Percentiles rank a stretch among this genome's conserved stretches.
phyloP scores from a whole-genome alignment of 53 echinoderm and acorn worm genomes.

The Apostichopus leukothele region DNA sequence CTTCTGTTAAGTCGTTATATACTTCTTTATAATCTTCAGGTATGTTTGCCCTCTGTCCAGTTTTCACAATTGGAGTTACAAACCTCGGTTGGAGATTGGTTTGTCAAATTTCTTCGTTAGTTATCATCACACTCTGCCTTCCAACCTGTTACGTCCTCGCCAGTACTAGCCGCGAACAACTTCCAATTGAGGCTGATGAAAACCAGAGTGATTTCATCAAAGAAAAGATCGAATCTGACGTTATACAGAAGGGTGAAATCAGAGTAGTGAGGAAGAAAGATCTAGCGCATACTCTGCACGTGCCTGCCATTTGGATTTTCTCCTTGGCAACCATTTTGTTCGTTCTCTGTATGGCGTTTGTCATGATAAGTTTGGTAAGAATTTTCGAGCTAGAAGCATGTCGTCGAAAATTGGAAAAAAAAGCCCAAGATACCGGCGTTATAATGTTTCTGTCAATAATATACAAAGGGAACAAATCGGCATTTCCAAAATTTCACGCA shows the following conservation, averaged over 20 bases:
- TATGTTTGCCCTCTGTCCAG: slow-evolving; percentile 16
- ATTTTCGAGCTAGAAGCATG: not conserved
- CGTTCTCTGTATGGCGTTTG: slow-evolving; percentile 15
- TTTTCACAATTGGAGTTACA: slow-evolving; percentile 2
- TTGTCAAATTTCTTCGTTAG: slow-evolving; percentile 1
- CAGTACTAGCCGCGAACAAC: not conserved
- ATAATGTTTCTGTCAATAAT: no score
- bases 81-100: slow-evolving; percentile 16
- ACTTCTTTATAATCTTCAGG: slow-evolving; percentile 1
- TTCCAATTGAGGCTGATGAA: not conserved
- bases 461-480: no score
- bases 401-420: no score
- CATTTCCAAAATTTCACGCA: no score
- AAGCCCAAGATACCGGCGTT: no score
- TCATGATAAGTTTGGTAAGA: slow-evolving; percentile 35
- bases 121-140: slow-evolving; percentile 17
- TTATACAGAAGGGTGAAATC: not conserved
- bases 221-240: not conserved
- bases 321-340: slow-evolving; percentile 21
- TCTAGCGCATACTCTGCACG: not conserved
- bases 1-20: not conserved
- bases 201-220: not conserved
- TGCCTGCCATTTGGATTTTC: slow-evolving; percentile 27
- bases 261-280: not conserved
- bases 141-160: slow-evolving; percentile 23